Evolutionary conservation across 2,113 vertebrate species (phyloP), one percentile per base, ranked within the genome.

Genomic region (Emydocephalus ijimae): DNA sequence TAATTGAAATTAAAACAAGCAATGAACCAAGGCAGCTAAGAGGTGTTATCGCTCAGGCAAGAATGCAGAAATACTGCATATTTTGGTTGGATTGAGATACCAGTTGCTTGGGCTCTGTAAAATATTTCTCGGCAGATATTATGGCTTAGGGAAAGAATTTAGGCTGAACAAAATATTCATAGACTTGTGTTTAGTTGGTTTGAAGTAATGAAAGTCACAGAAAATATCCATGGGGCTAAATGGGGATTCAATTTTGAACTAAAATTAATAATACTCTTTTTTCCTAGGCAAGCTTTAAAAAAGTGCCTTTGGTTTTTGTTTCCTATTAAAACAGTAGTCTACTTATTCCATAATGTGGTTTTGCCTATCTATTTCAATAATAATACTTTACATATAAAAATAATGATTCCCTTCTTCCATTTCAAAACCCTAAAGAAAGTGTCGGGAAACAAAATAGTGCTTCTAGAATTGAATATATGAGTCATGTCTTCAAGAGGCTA

Each of bases 401-500:
- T 3, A n/a, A 69, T 14, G 48, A 54, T 85, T 43, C 18, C 48
- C 0, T 55, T 87, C 90, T 91, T 93, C 26, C 3, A 6, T 24
- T 29, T 91, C 61, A 21, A n/a, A 93, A n/a, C 94, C 90, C 14
- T 91, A 74, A 45, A 87, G 21, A 74, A 45, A 87, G 24, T 18
- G 0, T 43, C 91, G 29, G 5, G 91, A 94, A 91, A 87, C 92
- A 0, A 89, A 87, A 93, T 0, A 86, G 69, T 20, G 26, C 2
- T 15, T 64, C 86, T 43, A 91, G 64, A 95, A 87, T 81, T 94
- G 93, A 95, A 85, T 43, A 7, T 24, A 55, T 91, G 93, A 95
- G 2, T 85, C 90, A 93, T 90, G 91, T 1, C 4, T 95, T 39
- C 94, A 1, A 86, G 20, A 85, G 14, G 1, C n/a, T 69, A 69